Percentiles rank a stretch among this genome's conserved stretches.
These are phyloP conservation scores for Pseudomyrmex gracilis DNA, from an alignment of 1,140 invertebrate genomes.

Conservation along the genomic window DNA sequence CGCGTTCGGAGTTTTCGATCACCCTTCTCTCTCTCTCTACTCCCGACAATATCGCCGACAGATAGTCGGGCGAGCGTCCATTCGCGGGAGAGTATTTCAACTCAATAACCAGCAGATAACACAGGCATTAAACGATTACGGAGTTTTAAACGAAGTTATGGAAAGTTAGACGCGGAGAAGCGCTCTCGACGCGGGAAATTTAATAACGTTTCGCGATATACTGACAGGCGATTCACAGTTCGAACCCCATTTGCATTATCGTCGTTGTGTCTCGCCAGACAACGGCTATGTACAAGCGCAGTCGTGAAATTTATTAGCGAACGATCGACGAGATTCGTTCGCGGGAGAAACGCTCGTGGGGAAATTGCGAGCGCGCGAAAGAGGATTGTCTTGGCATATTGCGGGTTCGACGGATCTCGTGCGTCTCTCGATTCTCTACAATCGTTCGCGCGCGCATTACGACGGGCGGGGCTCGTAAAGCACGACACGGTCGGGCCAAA, in stretches of 20 bases:
- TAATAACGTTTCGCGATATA: conserved; percentile 52
- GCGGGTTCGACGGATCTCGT: not conserved
- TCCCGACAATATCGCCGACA: conserved; percentile 22
- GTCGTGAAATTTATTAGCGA: conserved; percentile 44
- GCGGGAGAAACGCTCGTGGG: not conserved
- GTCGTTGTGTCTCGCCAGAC: not conserved
- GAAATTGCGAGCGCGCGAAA: conserved; percentile 8
- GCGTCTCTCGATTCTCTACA: not conserved
- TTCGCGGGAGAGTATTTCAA: conserved; percentile 50
- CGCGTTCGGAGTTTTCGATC: not conserved
- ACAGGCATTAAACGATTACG: conserved; percentile 57
- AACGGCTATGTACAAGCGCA: conserved; percentile 20
- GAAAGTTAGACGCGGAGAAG: conserved; percentile 37
- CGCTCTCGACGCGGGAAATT: conserved; percentile 16
- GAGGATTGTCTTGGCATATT: conserved; percentile 17
- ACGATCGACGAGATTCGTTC: conserved; percentile 26
- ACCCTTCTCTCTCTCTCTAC: too few species aligned
- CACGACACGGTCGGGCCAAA: not conserved
- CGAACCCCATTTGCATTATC: conserved; percentile 62
- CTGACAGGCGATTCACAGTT: conserved; percentile 52
- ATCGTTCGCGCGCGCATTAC: conserved; percentile 34
- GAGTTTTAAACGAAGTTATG: conserved; percentile 59
- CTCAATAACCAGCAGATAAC: conserved; percentile 57
- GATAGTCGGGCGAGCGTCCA: conserved; percentile 17
- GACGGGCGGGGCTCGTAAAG: conserved; percentile 34